These are phyloP conservation scores for Perizoma flavofasciatum DNA, from an alignment of 2,888 invertebrate genomes.

Conservation along the genomic window DNA sequence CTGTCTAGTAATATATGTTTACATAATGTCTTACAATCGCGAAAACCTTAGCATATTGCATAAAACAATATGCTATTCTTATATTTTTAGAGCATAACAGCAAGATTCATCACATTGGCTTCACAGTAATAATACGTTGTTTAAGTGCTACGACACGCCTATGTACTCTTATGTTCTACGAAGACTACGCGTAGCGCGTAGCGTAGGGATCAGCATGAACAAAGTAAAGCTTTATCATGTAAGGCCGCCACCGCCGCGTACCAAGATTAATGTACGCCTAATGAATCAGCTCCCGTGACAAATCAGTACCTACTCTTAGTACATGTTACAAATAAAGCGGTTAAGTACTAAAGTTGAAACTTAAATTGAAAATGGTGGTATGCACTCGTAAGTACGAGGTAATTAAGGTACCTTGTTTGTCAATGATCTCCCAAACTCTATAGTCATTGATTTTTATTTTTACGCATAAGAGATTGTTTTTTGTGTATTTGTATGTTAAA, in stretches of 20 bases:
- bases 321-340: constrained; percentile 37
- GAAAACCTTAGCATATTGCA: too few species aligned
- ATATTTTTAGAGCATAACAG: too few species aligned
- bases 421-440: too few species aligned
- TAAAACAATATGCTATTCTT: too few species aligned
- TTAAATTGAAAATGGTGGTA: constrained; percentile 18
- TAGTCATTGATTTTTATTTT: background rate
- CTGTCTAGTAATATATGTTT: too few species aligned
- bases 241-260: constrained; percentile 54
- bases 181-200: constrained; percentile 11
- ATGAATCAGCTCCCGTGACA: constrained; percentile 77
- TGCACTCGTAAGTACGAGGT: too few species aligned
- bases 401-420: background rate
- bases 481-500: too few species aligned
- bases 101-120: constrained; percentile 10
- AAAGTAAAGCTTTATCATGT: constrained; percentile 60
- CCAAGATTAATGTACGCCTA: constrained; percentile 72
- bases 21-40: too few species aligned
- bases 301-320: constrained; percentile 57
- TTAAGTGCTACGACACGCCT: constrained; percentile 22
- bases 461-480: too few species aligned
- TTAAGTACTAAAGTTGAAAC: constrained; percentile 29
- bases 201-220: constrained; percentile 45
- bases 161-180: constrained; percentile 14
- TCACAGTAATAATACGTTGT: constrained; percentile 9